A percentile compares a stretch with the other conserved stretches of the same genome.
Conservation (phyloP, 30 jellyfish, hydroid and myxozoan genomes). For the Aurelia aurita region DNA sequence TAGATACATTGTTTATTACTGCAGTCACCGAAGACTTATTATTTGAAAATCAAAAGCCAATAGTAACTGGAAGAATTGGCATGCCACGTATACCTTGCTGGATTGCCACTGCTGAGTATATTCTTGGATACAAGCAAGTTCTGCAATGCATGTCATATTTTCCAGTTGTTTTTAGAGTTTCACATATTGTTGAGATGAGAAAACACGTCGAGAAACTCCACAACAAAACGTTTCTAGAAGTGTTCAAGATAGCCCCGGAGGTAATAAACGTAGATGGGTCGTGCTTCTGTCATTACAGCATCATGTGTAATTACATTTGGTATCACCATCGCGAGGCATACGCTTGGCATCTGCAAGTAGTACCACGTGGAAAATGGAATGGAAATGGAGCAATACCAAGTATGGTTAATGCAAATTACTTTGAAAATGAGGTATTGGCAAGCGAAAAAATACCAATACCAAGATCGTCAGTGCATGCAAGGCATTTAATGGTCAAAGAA, state of each 20-base stretch:
- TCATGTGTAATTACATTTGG: slow-evolving; percentile 65
- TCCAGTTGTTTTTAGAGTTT: slow-evolving; percentile 58
- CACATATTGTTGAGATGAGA: slow-evolving; percentile 55
- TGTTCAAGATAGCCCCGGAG: slow-evolving; percentile 39
- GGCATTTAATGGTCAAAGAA: slow-evolving; percentile 35
- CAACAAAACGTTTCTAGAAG: slow-evolving; percentile 44
- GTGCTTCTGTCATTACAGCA: slow-evolving; percentile 54
- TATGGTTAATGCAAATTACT: slow-evolving; percentile 38
- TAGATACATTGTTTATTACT: slow-evolving; percentile 50
- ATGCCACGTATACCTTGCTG: slow-evolving; percentile 54
- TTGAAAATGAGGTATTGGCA: slow-evolving; percentile 24
- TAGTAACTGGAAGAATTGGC: slow-evolving; percentile 50
- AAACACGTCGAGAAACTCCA: slow-evolving; percentile 41
- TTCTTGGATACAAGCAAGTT: slow-evolving; percentile 58
- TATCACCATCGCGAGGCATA: slow-evolving; percentile 50
- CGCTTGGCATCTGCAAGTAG: slow-evolving; percentile 55
- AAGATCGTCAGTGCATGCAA: slow-evolving; percentile 37
- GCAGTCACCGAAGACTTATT: slow-evolving; percentile 51
- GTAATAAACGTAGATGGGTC: slow-evolving; percentile 13
- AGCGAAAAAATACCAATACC: slow-evolving; percentile 54
- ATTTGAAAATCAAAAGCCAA: slow-evolving; percentile 54
- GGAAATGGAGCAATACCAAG: slow-evolving; percentile 47
- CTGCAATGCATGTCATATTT: slow-evolving; percentile 70
- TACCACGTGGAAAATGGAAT: slow-evolving; percentile 44
- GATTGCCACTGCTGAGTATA: slow-evolving; percentile 45